A percentile compares a stretch with the other conserved stretches of the same genome.
Conservation (phyloP, 2,888 invertebrate species). For the Sisyra nigra region DNA sequence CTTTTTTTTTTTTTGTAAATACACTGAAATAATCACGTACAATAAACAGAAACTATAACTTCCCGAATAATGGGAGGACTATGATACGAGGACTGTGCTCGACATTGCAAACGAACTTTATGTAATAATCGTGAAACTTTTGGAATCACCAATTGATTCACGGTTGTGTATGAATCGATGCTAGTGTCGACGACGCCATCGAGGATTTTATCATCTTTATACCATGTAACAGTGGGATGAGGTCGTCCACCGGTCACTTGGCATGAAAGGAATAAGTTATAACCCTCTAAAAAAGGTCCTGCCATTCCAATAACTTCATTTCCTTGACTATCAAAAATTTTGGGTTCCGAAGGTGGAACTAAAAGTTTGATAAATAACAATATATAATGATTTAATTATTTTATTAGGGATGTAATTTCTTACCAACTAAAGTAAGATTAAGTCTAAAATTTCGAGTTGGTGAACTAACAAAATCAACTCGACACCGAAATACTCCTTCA, state of each 20-base stretch:
- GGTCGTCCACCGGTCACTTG: conserved; percentile 77
- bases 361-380: too few relatives aligned
- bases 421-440: conserved; percentile 77
- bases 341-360: conserved; percentile 69
- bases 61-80: conserved; percentile 51
- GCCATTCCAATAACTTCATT: conserved; percentile 60
- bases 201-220: conserved; percentile 55
- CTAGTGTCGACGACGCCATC: conserved; percentile 58
- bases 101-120: conserved; percentile 60
- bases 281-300: conserved; percentile 77
- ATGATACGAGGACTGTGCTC: conserved; percentile 57
- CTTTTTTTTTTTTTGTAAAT: too few relatives aligned
- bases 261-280: conserved; percentile 67
- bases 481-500: conserved; percentile 72
- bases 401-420: conserved; percentile 23
- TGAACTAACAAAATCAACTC: conserved; percentile 78
- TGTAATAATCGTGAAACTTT: conserved; percentile 54
- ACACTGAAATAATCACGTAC: conserved; percentile 19
- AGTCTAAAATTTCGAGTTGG: conserved; percentile 77
- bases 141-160: conserved; percentile 55
- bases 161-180: conserved; percentile 39
- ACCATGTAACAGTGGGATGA: conserved; percentile 69
- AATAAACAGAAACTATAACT: conserved; percentile 57
- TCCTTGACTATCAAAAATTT: conserved; percentile 71
- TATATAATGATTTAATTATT: conserved; percentile 5